Evolutionary conservation across 2,113 vertebrate species (phyloP).

Genomic region (Bombycilla garrulus): DNA sequence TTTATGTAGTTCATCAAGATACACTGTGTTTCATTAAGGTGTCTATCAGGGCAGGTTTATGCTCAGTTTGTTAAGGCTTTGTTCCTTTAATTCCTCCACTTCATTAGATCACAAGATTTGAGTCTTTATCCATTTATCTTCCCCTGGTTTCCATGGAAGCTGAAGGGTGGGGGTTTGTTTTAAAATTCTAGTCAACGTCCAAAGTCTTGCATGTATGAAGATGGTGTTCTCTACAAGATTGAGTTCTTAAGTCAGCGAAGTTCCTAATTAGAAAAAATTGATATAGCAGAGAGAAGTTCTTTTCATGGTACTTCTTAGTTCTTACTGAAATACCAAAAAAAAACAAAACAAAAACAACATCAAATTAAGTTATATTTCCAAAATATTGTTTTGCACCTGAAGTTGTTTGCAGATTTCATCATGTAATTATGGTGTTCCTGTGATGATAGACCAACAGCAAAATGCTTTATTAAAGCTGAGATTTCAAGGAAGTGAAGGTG

Average conservation of each 20-base stretch:
- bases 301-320: not conserved
- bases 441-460: not conserved
- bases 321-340: not conserved
- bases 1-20: not conserved
- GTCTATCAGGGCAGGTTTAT: not conserved
- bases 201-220: not conserved
- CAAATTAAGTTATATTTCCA: not conserved
- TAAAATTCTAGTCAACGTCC: not conserved
- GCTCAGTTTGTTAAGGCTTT: not conserved
- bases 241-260: not conserved
- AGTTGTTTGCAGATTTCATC: not conserved
- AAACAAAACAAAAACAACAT: not conserved
- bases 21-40: not conserved
- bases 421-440: not conserved
- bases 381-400: not conserved
- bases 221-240: not conserved
- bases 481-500: not conserved
- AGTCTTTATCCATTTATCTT: not conserved
- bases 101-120: not conserved
- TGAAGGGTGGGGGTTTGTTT: not conserved
- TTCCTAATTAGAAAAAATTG: not conserved
- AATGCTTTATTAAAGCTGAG: not conserved
- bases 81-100: not conserved
- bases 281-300: not conserved
- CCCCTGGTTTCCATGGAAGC: not conserved